phyloP scores from a whole-genome alignment of 2,797 vertebrate species.

The Micrastur ruficollis region DNA sequence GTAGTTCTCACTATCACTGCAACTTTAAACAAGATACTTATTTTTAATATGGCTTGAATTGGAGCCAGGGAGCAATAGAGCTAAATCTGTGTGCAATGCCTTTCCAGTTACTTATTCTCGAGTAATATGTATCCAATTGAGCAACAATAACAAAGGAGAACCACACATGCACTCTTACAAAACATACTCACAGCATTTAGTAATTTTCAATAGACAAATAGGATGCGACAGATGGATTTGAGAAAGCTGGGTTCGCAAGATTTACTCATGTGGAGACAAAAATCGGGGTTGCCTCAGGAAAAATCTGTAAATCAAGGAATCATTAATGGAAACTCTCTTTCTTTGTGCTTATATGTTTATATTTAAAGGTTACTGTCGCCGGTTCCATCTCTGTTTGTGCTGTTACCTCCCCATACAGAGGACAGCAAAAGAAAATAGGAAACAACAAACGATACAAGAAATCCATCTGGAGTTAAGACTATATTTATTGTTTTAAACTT shows the following conservation, averaged over 20 bases:
- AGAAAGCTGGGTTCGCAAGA: constrained; percentile 29
- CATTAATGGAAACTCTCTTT: background rate
- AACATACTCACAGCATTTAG: constrained; percentile 39
- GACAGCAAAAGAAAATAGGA: background rate
- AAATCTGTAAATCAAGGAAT: background rate
- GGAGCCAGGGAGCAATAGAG: constrained; percentile 3
- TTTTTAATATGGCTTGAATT: constrained; percentile 48
- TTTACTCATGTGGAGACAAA: background rate
- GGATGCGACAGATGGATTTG: background rate
- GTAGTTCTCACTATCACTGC: constrained; percentile 33
- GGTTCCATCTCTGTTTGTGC: background rate
- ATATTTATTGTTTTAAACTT: constrained; percentile 70
- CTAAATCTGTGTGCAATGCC: constrained; percentile 35
- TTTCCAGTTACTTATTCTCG: constrained; percentile 55
- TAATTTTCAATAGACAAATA: constrained; percentile 57
- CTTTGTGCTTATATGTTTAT: background rate
- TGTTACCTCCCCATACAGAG: background rate
- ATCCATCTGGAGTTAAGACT: constrained; percentile 34
- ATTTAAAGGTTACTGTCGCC: background rate
- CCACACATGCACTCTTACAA: constrained; percentile 54
- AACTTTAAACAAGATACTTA: constrained; percentile 39
- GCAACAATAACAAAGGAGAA: constrained; percentile 45
- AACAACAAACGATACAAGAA: background rate
- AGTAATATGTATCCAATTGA: constrained; percentile 58
- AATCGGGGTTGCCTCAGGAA: background rate